Evolutionary conservation across 2,797 vertebrate species (phyloP).

Genomic region (Falco naumanni): DNA sequence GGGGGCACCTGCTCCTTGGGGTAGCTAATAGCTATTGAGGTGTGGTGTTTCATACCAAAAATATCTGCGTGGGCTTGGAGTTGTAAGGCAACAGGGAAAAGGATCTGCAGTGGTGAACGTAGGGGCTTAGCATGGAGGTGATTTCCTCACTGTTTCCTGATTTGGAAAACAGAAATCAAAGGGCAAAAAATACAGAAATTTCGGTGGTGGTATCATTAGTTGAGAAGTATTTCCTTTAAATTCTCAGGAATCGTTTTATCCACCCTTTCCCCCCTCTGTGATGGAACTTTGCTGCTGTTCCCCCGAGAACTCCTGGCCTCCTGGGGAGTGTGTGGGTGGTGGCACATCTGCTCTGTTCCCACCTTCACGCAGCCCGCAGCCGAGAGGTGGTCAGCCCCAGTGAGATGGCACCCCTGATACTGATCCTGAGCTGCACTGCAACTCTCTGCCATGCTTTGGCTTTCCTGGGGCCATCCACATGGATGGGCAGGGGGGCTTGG

Average conservation of each 20-base stretch:
- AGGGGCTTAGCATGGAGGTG: neutral
- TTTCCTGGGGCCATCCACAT: neutral
- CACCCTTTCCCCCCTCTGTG: neutral
- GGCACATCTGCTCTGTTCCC: neutral
- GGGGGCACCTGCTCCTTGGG: neutral
- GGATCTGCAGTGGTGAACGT: neutral
- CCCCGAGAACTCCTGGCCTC: neutral
- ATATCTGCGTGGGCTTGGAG: neutral
- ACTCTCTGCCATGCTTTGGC: neutral
- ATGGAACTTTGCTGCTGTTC: neutral
- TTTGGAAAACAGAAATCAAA: neutral
- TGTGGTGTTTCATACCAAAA: neutral
- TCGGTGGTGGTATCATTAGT: neutral
- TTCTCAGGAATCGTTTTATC: neutral
- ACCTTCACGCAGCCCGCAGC: neutral
- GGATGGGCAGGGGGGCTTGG: neutral
- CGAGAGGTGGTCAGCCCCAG: neutral
- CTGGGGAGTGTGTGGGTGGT: rapidly evolving
- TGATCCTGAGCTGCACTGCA: neutral
- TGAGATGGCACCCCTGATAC: neutral
- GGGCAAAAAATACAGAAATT: neutral
- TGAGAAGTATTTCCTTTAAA: neutral
- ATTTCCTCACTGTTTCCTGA: neutral
- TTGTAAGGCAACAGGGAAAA: neutral
- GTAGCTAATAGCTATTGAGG: neutral